These are phyloP conservation scores for Lampris incognitus DNA, from an alignment of 2,113 vertebrate genomes.

Conservation along the genomic window DNA sequence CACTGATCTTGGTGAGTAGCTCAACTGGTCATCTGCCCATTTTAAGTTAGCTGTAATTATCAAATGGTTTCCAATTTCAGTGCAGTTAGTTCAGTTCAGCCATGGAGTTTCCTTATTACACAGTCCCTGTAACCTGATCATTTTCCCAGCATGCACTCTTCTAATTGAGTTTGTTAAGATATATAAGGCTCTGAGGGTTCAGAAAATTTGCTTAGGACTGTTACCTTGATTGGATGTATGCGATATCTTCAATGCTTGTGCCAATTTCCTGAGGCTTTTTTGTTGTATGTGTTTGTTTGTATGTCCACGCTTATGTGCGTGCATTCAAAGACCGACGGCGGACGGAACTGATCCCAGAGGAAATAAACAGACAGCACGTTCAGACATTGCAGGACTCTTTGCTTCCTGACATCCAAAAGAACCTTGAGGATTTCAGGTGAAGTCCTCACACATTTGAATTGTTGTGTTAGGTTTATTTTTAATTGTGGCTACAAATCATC, in stretches of 20 bases:
- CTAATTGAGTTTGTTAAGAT: slow-evolving; percentile 28
- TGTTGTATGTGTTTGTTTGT: slow-evolving; percentile 28
- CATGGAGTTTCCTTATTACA: slow-evolving; percentile 3
- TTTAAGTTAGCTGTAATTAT: not conserved
- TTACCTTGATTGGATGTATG: slow-evolving; percentile 18
- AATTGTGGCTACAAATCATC: not conserved
- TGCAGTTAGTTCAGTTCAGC: slow-evolving; percentile 2
- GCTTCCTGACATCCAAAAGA: slow-evolving; percentile 90
- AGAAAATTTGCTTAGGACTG: slow-evolving; percentile 34
- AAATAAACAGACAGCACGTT: slow-evolving; percentile 92
- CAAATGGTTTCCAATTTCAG: not conserved
- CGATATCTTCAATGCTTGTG: slow-evolving; percentile 18
- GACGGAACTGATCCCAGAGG: slow-evolving; percentile 93
- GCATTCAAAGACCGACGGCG: slow-evolving; percentile 87
- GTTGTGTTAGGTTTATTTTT: not conserved
- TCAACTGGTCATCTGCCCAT: slow-evolving; percentile 7
- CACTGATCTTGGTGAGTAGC: slow-evolving; percentile 88
- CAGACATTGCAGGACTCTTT: slow-evolving; percentile 93
- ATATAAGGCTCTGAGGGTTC: slow-evolving; percentile 50
- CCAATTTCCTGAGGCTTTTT: slow-evolving; percentile 2
- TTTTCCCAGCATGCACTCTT: slow-evolving; percentile 14
- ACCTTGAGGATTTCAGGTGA: slow-evolving; percentile 97
- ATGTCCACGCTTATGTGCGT: slow-evolving; percentile 19
- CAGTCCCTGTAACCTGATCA: slow-evolving; percentile 17
- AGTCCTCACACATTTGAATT: not conserved